These are phyloP conservation scores for Oryctes rhinoceros DNA, from an alignment of 1,140 invertebrate species.

Conservation along the genomic window DNA sequence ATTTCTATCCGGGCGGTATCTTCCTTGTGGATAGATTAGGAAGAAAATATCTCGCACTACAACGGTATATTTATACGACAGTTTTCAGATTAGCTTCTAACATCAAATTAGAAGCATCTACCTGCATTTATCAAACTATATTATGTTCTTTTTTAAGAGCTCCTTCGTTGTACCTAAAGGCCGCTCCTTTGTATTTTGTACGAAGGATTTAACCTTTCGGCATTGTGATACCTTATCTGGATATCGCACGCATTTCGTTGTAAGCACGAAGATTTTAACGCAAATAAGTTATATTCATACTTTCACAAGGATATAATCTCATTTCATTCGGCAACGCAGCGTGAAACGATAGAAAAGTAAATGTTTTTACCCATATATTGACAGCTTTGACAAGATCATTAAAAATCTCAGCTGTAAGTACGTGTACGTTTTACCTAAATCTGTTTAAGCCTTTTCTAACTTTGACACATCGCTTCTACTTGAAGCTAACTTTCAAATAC, in stretches of 20 bases:
- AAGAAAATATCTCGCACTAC: background rate
- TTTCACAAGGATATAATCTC: background rate
- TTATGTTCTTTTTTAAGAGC: background rate
- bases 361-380: constrained; percentile 12
- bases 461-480: constrained; percentile 7
- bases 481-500: background rate
- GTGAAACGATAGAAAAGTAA: background rate
- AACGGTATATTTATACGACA: constrained; percentile 31
- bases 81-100: constrained; percentile 27
- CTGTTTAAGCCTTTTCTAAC: background rate
- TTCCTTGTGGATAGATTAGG: background rate
- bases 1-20: background rate
- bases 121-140: constrained; percentile 21
- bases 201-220: too few relatives aligned
- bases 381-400: constrained; percentile 27
- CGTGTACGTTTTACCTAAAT: background rate
- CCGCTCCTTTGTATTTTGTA: too few relatives aligned
- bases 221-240: too few relatives aligned
- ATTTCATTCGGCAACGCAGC: background rate
- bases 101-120: background rate
- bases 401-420: constrained; percentile 12
- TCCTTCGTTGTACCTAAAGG: too few relatives aligned
- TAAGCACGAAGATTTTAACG: too few relatives aligned
- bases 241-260: too few relatives aligned
- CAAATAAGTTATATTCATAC: too few relatives aligned